A percentile compares a stretch with the other conserved stretches of the same genome.
Evolutionary conservation across 1,140 invertebrate species (phyloP).

Genomic region (Drosophila ogumai): DNA sequence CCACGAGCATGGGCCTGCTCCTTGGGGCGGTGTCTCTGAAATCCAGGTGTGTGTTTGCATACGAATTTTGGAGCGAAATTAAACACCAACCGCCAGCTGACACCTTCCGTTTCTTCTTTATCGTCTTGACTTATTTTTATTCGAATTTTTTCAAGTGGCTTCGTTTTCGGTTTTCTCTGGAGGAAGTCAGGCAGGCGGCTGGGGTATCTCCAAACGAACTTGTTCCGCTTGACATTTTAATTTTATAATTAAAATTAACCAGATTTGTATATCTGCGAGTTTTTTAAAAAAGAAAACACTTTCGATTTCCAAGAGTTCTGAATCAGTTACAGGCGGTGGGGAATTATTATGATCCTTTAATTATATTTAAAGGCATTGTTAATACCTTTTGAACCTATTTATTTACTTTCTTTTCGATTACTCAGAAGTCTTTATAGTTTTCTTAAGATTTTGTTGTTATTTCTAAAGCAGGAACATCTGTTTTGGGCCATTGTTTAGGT

Average conservation of each 20-base stretch:
- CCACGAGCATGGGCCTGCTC: constrained; percentile 16
- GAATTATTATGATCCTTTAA: neutral
- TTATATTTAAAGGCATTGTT: too few species aligned
- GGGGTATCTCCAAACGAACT: constrained; percentile 17
- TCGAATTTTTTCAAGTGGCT: constrained; percentile 30
- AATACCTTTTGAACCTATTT: neutral
- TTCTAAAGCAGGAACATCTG: neutral
- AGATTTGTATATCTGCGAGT: constrained; percentile 3
- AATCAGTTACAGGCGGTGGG: neutral
- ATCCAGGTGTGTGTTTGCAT: constrained; percentile 45
- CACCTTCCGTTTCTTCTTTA: constrained; percentile 41
- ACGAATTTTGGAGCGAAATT: constrained; percentile 21
- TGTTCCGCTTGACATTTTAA: constrained; percentile 17
- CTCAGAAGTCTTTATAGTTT: neutral
- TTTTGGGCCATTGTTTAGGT: neutral
- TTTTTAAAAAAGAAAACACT: constrained; percentile 3
- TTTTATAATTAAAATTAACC: constrained; percentile 19
- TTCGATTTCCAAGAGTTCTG: neutral
- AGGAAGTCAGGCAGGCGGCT: constrained; percentile 33
- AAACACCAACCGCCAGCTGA: constrained; percentile 26
- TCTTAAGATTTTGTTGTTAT: neutral
- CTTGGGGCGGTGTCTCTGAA: constrained; percentile 36
- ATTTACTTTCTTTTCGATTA: neutral
- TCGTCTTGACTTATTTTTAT: constrained; percentile 36
- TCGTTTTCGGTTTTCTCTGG: constrained; percentile 11